Evolutionary conservation across 2,888 invertebrate genomes (phyloP).

Genomic region (Stictocephala bisonia): DNA sequence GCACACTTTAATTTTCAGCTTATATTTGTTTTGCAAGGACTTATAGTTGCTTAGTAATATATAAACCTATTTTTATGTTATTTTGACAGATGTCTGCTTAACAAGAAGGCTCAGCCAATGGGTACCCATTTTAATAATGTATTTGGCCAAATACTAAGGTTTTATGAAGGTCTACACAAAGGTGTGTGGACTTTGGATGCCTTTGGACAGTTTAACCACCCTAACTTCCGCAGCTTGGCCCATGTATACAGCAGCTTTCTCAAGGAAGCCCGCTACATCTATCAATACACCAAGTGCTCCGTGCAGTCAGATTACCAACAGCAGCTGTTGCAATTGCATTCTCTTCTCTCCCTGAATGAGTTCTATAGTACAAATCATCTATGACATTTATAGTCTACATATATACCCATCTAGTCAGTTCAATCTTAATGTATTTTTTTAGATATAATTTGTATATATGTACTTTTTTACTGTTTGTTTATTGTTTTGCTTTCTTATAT

Average conservation of each 20-base stretch:
- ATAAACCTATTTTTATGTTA: neutral
- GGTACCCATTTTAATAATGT: slow-evolving; percentile 12
- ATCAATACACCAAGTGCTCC: slow-evolving; percentile 1
- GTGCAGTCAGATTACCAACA: slow-evolving; percentile 18
- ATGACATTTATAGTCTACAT: no score
- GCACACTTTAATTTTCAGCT: no score
- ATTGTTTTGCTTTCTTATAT: no score
- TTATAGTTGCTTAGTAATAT: no score
- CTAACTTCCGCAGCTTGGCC: neutral
- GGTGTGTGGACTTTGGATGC: slow-evolving; percentile 30
- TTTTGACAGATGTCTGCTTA: slow-evolving; percentile 40
- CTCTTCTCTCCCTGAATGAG: slow-evolving; percentile 13
- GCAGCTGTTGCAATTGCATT: slow-evolving; percentile 10
- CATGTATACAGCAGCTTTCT: slow-evolving; percentile 15
- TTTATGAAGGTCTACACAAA: slow-evolving; percentile 32
- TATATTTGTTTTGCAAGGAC: no score
- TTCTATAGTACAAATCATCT: no score
- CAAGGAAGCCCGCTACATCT: neutral
- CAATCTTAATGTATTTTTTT: no score
- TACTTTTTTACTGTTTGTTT: no score
- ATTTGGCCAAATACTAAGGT: slow-evolving; percentile 33
- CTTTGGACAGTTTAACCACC: neutral
- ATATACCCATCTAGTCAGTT: no score
- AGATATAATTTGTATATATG: no score
- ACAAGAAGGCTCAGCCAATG: slow-evolving; percentile 11